Conservation (phyloP, 2,888 invertebrate genomes). For the Mylabris sibirica region DNA sequence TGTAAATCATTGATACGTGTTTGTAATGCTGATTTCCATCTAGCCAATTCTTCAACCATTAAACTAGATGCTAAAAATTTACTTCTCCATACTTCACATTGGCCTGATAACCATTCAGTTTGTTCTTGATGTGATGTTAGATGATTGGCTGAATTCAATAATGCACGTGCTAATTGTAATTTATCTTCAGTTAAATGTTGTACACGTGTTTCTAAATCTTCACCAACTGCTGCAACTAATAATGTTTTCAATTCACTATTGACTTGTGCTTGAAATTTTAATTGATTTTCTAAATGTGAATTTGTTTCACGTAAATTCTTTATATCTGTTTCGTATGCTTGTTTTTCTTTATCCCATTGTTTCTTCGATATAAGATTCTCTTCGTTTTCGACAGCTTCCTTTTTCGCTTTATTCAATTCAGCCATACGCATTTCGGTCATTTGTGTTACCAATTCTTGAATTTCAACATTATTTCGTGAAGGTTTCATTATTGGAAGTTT, state of each 20-base stretch:
- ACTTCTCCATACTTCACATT: conserved; percentile 96
- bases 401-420: conserved; percentile 66
- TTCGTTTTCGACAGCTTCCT: conserved; percentile 59
- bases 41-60: conserved; percentile 91
- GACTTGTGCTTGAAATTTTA: conserved; percentile 85
- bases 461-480: conserved; percentile 62
- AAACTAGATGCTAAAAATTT: conserved; percentile 95
- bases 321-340: conserved; percentile 68
- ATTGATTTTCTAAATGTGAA: conserved; percentile 76
- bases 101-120: conserved; percentile 90
- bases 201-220: conserved; percentile 89
- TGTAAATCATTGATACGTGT: conserved; percentile 75
- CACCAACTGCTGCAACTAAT: conserved; percentile 93
- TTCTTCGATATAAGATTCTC: conserved; percentile 53
- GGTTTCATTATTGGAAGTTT: conserved; percentile 54
- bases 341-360: conserved; percentile 63
- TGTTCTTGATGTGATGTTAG: conserved; percentile 90
- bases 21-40: conserved; percentile 82
- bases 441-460: conserved; percentile 71
- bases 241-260: conserved; percentile 92
- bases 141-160: conserved; percentile 85
- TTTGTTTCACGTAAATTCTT: conserved; percentile 73
- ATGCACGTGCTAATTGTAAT: conserved; percentile 82
- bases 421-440: conserved; percentile 74
- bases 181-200: conserved; percentile 93